Evolutionary conservation across 2,888 invertebrate species (phyloP).

Genomic region (Malthinus flaveolus): DNA sequence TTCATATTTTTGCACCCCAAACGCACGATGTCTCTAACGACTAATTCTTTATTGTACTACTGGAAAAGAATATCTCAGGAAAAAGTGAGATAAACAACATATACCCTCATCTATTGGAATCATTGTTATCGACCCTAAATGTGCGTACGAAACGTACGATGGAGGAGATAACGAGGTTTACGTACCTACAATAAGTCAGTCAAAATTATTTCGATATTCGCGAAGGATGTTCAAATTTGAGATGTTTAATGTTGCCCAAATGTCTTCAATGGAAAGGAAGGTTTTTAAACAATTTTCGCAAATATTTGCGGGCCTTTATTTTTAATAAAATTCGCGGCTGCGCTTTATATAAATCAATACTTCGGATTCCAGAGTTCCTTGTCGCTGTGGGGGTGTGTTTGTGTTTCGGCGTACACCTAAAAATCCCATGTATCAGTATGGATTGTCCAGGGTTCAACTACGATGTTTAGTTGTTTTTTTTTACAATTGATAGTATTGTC

Average conservation of each 20-base stretch:
- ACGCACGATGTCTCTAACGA: constrained; percentile 4
- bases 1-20: constrained; percentile 7
- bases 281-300: not conserved
- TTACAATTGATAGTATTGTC: constrained; percentile 23
- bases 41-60: constrained; percentile 14
- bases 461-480: constrained; percentile 15
- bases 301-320: constrained; percentile 15
- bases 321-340: constrained; percentile 42
- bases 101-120: constrained; percentile 24
- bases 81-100: constrained; percentile 12
- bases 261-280: not conserved
- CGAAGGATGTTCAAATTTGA: no score
- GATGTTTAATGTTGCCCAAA: not conserved
- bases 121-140: constrained; percentile 21
- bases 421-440: constrained; percentile 23
- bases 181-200: not conserved
- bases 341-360: constrained; percentile 51
- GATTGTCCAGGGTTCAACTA: constrained; percentile 20
- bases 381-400: constrained; percentile 49
- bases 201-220: no score
- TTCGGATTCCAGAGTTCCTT: constrained; percentile 40
- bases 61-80: constrained; percentile 6
- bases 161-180: not conserved
- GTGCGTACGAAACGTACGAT: constrained; percentile 12
- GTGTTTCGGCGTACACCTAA: constrained; percentile 26